Base-by-base conservation (phyloP, 92 coral and sea anemone species). In the Epizoanthus scotinus region DNA sequence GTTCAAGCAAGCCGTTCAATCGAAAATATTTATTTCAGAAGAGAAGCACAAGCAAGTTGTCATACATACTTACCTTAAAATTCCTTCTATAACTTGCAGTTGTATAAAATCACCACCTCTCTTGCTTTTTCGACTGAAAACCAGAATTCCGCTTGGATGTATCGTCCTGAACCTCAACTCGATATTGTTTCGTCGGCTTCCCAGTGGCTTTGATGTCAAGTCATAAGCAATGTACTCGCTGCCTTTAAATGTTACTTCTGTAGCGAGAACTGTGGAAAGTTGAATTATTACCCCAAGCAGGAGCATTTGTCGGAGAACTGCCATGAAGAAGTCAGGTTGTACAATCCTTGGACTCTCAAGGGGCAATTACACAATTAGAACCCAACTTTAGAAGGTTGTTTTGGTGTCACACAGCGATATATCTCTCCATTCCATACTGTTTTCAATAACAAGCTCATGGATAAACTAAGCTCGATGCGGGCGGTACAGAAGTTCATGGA, bases 241-340 rank as follows among this genome's bases (percentile, higher is more conserved):
- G 28, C 81, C 81, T n/a, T 31, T 75, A 8, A 75, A 75, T 31
- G 81, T 75, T 21, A 75, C 81, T 59, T 75, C 81, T 36, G 68
- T 75, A 54, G 55, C 60, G n/a, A 59, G 17, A 3, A 38, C 40
- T 13, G 63, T n/a, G 61, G 67, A 75, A 10, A 75, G 55, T 59
- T 75, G 68, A 10, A 22, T 40, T 14, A 75, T 20, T 21, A 59
- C 68, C 52, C 50, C 26, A 36, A 57, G 21, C 26, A 34, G 54
- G 14, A 36, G 38, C 14, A 75, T 36, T 20, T 31, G 68, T 21
- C 15, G 59, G 63, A 29, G 34, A 21, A 19, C 63, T 75, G 29
- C 81, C 81, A 75, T 75, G 20, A 58, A 5, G 18, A 75, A 36
- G 31, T 38, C 8, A 55, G 27, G 10, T 75, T 60, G 59, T 8